Conservation (phyloP, 2,797 vertebrate genomes). For the Pangasius sanitwongsei region DNA sequence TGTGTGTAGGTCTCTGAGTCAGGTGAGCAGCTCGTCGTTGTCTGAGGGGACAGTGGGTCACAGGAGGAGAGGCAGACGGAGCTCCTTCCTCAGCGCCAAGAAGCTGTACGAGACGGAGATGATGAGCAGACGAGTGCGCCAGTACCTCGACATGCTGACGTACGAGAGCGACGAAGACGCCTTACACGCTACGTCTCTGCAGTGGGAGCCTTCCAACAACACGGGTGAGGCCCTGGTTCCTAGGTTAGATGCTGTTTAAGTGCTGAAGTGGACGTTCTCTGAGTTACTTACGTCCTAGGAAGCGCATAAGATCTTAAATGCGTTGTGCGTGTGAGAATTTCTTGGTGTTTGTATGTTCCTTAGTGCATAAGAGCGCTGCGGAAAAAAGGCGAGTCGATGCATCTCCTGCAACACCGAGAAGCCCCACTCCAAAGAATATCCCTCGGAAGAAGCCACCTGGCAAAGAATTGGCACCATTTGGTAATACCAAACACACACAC, state of each 20-base stretch:
- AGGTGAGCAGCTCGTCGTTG: constrained; percentile 93
- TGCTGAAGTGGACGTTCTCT: not conserved
- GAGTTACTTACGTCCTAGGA: not conserved
- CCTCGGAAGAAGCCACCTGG: constrained; percentile 91
- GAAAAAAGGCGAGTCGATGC: constrained; percentile 89
- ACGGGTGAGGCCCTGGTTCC: constrained; percentile 80
- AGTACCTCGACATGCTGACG: constrained; percentile 91
- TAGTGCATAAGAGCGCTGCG: constrained; percentile 88
- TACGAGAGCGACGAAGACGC: constrained; percentile 93
- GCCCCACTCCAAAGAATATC: constrained; percentile 84
- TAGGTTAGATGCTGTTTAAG: not conserved
- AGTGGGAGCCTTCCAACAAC: constrained; percentile 92
- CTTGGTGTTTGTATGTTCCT: not conserved
- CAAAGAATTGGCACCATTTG: constrained; percentile 92
- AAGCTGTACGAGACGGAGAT: constrained; percentile 98
- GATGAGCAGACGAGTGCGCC: constrained; percentile 96
- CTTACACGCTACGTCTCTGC: constrained; percentile 89
- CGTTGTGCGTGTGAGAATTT: not conserved
- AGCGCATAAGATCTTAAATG: not conserved
- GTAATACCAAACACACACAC: constrained; percentile 66
- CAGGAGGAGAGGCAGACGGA: constrained; percentile 94
- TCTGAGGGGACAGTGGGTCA: constrained; percentile 88
- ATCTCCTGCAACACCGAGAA: constrained; percentile 85
- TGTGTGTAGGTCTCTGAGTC: constrained; percentile 88
- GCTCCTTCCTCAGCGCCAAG: constrained; percentile 98